Percentiles rank a stretch among this genome's conserved stretches.
phyloP scores from a whole-genome alignment of 2,888 invertebrate genomes.

The Rhorus exstirpatorius region DNA sequence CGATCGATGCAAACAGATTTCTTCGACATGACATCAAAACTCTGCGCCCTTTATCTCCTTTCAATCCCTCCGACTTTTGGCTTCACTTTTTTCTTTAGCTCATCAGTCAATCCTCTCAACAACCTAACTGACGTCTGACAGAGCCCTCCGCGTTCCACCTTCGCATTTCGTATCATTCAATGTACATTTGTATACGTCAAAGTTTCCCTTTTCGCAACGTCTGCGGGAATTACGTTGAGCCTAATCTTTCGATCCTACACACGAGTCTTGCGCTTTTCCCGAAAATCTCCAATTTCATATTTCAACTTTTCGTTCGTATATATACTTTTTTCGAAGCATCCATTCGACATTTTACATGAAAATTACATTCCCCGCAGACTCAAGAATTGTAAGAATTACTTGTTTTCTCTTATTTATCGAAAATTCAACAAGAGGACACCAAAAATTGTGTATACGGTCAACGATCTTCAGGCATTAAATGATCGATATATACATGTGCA shows the following conservation, averaged over 20 bases:
- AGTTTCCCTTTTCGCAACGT: constrained; percentile 19
- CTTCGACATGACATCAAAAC: not conserved
- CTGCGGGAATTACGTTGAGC: constrained; percentile 16
- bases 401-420: no score
- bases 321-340: no score
- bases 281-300: constrained; percentile 9
- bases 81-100: constrained; percentile 5
- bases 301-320: not conserved
- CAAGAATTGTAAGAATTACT: no score
- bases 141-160: constrained; percentile 1
- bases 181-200: not conserved
- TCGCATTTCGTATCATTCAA: not conserved
- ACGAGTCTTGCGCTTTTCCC: not conserved
- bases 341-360: no score
- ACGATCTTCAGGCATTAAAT: no score
- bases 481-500: no score
- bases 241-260: constrained; percentile 33
- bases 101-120: constrained; percentile 41
- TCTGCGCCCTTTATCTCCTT: not conserved
- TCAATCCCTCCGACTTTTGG: constrained; percentile 12
- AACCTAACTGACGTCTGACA: constrained; percentile 11
- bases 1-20: constrained; percentile 23
- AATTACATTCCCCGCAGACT: no score
- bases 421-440: no score
- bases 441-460: no score